These are phyloP conservation scores for Leptoteleia sp. DNA, from an alignment of 1,140 invertebrate genomes.

Conservation along the genomic window DNA sequence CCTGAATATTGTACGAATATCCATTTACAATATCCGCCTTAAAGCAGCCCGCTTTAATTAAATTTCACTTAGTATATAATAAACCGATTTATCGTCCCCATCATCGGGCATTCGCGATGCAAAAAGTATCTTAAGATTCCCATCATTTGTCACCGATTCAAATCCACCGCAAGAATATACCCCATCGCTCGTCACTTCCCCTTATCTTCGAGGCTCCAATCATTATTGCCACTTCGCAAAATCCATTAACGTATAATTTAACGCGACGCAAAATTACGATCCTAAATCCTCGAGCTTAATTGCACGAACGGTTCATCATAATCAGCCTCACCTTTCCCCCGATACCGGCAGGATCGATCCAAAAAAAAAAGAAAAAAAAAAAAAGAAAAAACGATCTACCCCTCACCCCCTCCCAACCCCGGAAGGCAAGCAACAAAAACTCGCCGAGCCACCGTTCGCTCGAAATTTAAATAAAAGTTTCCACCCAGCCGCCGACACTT, in stretches of 20 bases:
- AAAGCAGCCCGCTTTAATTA: constrained; percentile 19
- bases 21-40: too few relatives aligned
- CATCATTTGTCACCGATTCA: too few relatives aligned
- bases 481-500: constrained; percentile 44
- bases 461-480: constrained; percentile 48
- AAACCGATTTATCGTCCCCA: not conserved
- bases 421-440: constrained; percentile 2
- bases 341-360: constrained; percentile 34
- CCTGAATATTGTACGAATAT: too few relatives aligned
- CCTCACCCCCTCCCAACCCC: too few relatives aligned
- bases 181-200: too few relatives aligned
- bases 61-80: constrained; percentile 15
- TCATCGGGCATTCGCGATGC: not conserved
- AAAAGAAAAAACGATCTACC: too few relatives aligned
- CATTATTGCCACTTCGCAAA: not conserved
- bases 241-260: constrained; percentile 9
- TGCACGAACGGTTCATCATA: constrained; percentile 21
- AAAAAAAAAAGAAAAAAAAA: constrained; percentile 23
- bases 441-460: constrained; percentile 12
- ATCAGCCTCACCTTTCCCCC: constrained; percentile 12
- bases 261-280: constrained; percentile 2
- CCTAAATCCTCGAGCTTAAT: constrained; percentile 5
- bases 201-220: not conserved
- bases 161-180: too few relatives aligned
- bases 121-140: not conserved